Evolutionary conservation across 2,888 invertebrate genomes (phyloP), one percentile per base, ranked within the genome.

Genomic region (Leptinotarsa peninsularis): DNA sequence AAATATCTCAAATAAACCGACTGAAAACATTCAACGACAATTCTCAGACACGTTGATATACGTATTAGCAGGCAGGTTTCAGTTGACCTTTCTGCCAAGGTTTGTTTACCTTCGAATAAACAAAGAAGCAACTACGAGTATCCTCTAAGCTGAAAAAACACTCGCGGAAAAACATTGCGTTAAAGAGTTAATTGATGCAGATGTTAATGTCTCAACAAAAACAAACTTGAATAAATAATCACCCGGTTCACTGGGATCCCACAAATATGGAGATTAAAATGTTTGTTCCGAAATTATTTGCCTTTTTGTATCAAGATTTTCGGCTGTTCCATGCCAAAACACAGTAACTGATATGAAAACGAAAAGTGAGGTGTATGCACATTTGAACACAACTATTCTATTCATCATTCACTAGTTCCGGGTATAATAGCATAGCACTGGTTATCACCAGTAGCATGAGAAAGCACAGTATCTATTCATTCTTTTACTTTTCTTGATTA

Each of bases 31-130:
- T 21, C 58, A 58, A 58, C 21, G 21, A 58, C 58, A 58, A 58
- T 52, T n/a, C 15, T 17, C 52, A 52, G 52, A 52, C n/a, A 58
- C 13, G 18, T 21, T 10, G 14, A 58, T 21, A 58, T 21, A 18
- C 18, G 27, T 17, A 27, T 63, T 33, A 63, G 33, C 33, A 27
- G 63, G 14, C 33, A 33, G 27, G 15, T 63, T 27, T 15, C 15
- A 15, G 27, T 63, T 33, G 63, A 63, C 63, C 63, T 63, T 33
- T 33, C 33, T 17, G 17, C 3, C 63, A 63, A 63, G 63, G 63
- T 63, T 63, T 63, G 33, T 63, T 63, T 63, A 63, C 63, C 33
- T 63, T 33, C 63, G n/a, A 63, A 63, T 63, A 33, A 63, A 63
- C 63, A 63, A 63, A 63, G 63, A 27, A 63, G 33, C 33, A 23